phyloP scores from a whole-genome alignment of 2,888 invertebrate genomes.

The Athetis lepigone region DNA sequence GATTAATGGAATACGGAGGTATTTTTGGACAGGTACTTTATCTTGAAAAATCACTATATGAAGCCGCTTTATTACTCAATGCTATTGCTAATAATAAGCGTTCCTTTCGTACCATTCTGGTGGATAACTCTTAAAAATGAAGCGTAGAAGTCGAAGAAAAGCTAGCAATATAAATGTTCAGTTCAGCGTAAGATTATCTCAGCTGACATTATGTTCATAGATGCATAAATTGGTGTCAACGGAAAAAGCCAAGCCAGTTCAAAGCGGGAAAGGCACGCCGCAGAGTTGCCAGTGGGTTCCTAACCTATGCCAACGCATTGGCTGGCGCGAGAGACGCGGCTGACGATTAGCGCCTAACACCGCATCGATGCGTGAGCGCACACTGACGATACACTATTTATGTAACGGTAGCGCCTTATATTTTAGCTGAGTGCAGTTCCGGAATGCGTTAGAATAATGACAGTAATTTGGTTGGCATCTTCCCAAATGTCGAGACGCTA shows the following conservation, averaged over 20 bases:
- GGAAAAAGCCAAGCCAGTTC: slow-evolving; percentile 62
- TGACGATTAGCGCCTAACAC: slow-evolving; percentile 19
- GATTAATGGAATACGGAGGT: too few species aligned
- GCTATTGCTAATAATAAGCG: too few species aligned
- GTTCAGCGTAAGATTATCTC: neutral
- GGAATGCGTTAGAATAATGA: slow-evolving; percentile 56
- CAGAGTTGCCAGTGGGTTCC: slow-evolving; percentile 62
- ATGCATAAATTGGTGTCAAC: slow-evolving; percentile 59
- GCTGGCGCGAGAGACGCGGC: slow-evolving; percentile 32
- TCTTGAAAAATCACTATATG: too few species aligned
- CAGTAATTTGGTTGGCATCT: slow-evolving; percentile 53
- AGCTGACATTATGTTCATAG: slow-evolving; percentile 42
- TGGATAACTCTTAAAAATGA: too few species aligned
- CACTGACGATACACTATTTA: slow-evolving; percentile 47
- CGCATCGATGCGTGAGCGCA: slow-evolving; percentile 38
- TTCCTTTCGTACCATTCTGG: too few species aligned
- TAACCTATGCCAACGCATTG: slow-evolving; percentile 68
- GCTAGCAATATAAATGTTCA: neutral
- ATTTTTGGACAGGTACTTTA: too few species aligned
- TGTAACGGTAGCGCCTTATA: slow-evolving; percentile 53
- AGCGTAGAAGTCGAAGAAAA: too few species aligned
- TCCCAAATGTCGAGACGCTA: slow-evolving; percentile 30
- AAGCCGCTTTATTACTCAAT: too few species aligned
- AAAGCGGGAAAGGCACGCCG: slow-evolving; percentile 61
- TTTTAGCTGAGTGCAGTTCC: slow-evolving; percentile 51